Percentiles rank a stretch among this genome's conserved stretches.
phyloP scores from a whole-genome alignment of 2,113 vertebrate genomes.

The Gulo gulo region DNA sequence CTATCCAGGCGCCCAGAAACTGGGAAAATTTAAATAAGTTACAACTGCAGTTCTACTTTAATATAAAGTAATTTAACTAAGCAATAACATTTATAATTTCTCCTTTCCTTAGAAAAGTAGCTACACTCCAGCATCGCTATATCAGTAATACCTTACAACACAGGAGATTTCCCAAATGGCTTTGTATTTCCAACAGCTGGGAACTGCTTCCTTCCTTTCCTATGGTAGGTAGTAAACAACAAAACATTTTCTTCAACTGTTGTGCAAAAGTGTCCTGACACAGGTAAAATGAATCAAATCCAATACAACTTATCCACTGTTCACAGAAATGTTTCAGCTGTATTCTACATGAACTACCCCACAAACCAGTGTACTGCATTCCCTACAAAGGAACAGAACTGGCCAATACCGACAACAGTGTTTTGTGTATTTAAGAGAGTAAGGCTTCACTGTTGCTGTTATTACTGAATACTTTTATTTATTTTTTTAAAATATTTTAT shows the following conservation, averaged over 20 bases:
- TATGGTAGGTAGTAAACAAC: background rate
- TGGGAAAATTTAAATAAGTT: background rate
- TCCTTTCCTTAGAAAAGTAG: background rate
- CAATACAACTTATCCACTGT: background rate
- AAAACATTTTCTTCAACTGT: background rate
- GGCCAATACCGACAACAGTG: background rate
- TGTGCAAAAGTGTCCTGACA: background rate
- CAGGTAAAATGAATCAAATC: background rate
- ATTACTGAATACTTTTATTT: background rate
- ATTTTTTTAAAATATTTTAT: no score
- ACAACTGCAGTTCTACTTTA: background rate
- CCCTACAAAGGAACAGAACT: background rate
- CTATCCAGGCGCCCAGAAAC: background rate
- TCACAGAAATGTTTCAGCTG: background rate
- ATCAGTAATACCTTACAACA: background rate
- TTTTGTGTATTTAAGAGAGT: background rate
- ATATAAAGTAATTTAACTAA: background rate
- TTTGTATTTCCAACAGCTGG: background rate
- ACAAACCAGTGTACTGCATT: background rate
- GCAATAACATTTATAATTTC: background rate
- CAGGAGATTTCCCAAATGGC: background rate
- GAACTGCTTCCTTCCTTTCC: background rate
- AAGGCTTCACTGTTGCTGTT: background rate
- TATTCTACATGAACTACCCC: background rate
- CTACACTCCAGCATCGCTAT: background rate